These are phyloP conservation scores for Chitala chitala DNA, from an alignment of 2,113 vertebrate species.

Conservation along the genomic window DNA sequence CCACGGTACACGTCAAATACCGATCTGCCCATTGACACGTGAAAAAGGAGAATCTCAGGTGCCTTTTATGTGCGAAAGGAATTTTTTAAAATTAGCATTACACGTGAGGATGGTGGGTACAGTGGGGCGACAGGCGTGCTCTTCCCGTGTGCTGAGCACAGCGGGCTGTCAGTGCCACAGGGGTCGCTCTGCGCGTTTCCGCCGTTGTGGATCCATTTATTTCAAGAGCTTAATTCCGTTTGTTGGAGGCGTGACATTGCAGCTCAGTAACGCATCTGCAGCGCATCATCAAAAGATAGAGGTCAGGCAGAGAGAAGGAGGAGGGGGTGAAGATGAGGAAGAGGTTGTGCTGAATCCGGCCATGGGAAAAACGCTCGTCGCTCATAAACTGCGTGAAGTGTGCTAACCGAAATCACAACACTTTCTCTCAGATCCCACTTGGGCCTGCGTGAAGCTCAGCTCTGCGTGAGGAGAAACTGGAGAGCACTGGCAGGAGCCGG, in stretches of 20 bases:
- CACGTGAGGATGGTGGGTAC: conserved; percentile 26
- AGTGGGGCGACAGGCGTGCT: conserved; percentile 54
- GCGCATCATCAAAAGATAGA: no score
- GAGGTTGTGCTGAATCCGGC: conserved; percentile 22
- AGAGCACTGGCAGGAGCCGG: not conserved
- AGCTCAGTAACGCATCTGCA: no score
- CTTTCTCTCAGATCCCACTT: no score
- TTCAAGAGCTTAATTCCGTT: conserved; percentile 62
- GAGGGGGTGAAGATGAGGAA: conserved; percentile 37
- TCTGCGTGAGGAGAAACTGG: not conserved
- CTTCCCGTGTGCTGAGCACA: conserved; percentile 51
- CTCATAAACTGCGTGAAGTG: no score
- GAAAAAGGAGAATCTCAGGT: conserved; percentile 46
- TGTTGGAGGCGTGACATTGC: not conserved
- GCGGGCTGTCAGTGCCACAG: conserved; percentile 60
- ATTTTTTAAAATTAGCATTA: conserved; percentile 64
- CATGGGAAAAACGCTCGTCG: not conserved
- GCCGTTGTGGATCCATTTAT: conserved; percentile 65
- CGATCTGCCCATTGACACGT: conserved; percentile 60
- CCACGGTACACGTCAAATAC: conserved; percentile 55
- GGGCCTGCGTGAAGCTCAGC: not conserved
- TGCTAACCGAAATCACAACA: not conserved
- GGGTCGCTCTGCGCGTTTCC: conserved; percentile 68
- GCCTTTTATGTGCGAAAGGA: conserved; percentile 60
- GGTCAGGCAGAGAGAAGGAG: no score